phyloP scores from a whole-genome alignment of 2,797 vertebrate genomes.

The Eulemur rubriventer region DNA sequence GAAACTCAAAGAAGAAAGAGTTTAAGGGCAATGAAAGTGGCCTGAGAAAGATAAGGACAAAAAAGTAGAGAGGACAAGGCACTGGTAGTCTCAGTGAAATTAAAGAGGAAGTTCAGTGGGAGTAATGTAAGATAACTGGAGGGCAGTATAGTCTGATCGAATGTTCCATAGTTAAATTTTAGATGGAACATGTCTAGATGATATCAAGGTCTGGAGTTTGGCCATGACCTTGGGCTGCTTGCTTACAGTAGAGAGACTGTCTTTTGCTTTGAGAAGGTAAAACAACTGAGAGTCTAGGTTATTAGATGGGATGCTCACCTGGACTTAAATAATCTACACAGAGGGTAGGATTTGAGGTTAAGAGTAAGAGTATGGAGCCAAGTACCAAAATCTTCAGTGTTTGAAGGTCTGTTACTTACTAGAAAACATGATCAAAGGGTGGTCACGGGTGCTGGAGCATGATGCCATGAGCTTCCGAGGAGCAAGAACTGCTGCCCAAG shows the following conservation, averaged over 20 bases:
- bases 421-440: not conserved
- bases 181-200: not conserved
- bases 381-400: not conserved
- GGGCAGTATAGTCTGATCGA: not conserved
- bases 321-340: not conserved
- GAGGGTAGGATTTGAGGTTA: not conserved
- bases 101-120: not conserved
- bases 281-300: not conserved
- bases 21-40: not conserved
- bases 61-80: not conserved
- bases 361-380: not conserved
- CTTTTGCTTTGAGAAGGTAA: conserved; percentile 20
- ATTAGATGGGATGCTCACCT: not conserved
- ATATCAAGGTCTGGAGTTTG: conserved; percentile 23
- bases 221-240: not conserved
- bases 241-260: not conserved
- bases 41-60: not conserved
- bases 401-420: not conserved
- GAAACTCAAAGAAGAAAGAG: not conserved
- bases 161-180: conserved; percentile 4
- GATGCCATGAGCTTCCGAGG: not conserved
- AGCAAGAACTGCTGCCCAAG: not conserved
- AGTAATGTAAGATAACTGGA: not conserved
- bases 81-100: not conserved
- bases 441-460: not conserved